Evolutionary conservation across 1,140 invertebrate species (phyloP), one percentile per base, ranked within the genome.

Genomic region (Tetranychus cinnabarinus): DNA sequence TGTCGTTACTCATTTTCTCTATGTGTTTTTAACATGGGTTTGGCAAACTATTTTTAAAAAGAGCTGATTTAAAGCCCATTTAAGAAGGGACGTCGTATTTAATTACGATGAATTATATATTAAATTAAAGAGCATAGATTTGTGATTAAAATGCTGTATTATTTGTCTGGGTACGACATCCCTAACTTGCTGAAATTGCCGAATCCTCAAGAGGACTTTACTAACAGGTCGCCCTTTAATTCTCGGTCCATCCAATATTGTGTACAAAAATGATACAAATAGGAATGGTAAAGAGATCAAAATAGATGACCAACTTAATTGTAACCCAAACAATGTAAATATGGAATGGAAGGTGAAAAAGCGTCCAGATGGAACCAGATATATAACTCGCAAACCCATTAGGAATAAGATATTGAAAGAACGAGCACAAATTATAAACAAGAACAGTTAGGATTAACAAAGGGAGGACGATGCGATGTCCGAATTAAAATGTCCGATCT

Each of bases 401-500:
- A 72, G 82, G 46, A 83, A 78, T 70, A 76, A 80, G 62, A 73
- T 84, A 45, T 70, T 84, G 35, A 82, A 80, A 67, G 82, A 83
- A 66, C 69, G 83, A 36, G 82, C 81, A 31, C 73, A 80, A 63
- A 78, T 80, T 69, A 77, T 60, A 77, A 76, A 13, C 79, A 83
- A 66, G 82, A 85, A 66, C 71, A 82, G 42, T 77, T 78, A 60
- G 82, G 83, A 1, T 74, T 83, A 48, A 86, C 83, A n/a, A 1
- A 86, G 85, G 1, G 85, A 87, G 68, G 85, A 87, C 67, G 84
- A 88, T 66, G 82, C 82, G 13, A 77, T 83, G 69, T 85, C 83
- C 23, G 85, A 87, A 68, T 74, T 86, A 58, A 87, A 87, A 77
- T n/a, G n/a, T n/a, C n/a, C n/a, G n/a, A n/a, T n/a, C n/a, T n/a